Evolutionary conservation across 2,113 vertebrate genomes (phyloP).

Genomic region (Bubo bubo): DNA sequence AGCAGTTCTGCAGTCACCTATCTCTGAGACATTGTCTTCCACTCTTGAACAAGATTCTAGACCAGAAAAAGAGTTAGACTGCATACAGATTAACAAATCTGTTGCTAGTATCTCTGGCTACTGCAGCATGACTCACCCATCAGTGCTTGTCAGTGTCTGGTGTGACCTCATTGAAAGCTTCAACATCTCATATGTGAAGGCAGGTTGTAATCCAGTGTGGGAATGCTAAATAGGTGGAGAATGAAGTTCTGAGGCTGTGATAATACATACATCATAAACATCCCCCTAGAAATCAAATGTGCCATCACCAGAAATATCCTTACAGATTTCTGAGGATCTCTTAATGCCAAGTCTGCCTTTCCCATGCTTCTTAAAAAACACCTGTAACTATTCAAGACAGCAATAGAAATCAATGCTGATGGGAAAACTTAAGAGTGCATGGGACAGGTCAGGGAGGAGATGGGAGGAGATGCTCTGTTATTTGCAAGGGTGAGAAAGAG

Average conservation of each 20-base stretch:
- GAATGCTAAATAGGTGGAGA: constrained; percentile 28
- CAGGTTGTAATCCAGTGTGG: constrained; percentile 43
- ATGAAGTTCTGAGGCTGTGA: not conserved
- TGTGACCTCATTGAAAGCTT: constrained; percentile 75
- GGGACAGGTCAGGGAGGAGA: not conserved
- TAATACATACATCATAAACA: not conserved
- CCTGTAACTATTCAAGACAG: not conserved
- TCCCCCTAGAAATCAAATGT: not conserved
- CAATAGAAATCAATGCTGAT: not conserved
- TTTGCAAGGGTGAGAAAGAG: not conserved
- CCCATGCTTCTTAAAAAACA: not conserved
- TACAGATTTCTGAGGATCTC: not conserved
- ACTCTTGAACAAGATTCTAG: constrained; percentile 69
- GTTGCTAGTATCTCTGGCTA: constrained; percentile 75
- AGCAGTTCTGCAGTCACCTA: not conserved
- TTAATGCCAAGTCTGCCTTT: not conserved
- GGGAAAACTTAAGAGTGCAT: not conserved
- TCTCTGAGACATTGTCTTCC: constrained; percentile 57
- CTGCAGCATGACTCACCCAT: constrained; percentile 80
- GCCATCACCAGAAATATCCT: not conserved
- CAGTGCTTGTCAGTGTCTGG: constrained; percentile 74
- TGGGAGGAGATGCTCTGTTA: not conserved
- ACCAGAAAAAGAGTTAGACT: constrained; percentile 67
- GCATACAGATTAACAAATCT: constrained; percentile 75
- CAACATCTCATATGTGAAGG: constrained; percentile 18